Percentiles rank a stretch among this genome's conserved stretches.
Conservation (phyloP, 2,797 vertebrate genomes). For the Pangasius djambal region DNA sequence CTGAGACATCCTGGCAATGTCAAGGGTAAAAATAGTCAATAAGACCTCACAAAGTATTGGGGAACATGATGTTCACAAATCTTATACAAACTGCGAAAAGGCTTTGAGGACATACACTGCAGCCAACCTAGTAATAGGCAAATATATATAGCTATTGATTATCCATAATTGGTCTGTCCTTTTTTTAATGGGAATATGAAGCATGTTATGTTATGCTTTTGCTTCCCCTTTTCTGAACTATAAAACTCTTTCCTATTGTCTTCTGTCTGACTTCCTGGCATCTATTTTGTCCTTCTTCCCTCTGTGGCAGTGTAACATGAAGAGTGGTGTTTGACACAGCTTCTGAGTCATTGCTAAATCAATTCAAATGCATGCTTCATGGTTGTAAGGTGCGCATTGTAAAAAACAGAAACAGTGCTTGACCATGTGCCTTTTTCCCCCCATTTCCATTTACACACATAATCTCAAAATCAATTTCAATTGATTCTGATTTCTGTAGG, state of each 20-base stretch:
- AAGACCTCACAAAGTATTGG: slow-evolving; percentile 17
- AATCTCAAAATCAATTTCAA: slow-evolving; percentile 59
- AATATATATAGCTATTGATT: slow-evolving; percentile 34
- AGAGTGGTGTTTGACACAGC: slow-evolving; percentile 38
- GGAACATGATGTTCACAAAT: slow-evolving; percentile 34
- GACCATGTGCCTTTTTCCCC: slow-evolving; percentile 41
- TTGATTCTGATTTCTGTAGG: slow-evolving; percentile 45
- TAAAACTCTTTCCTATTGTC: slow-evolving; percentile 30
- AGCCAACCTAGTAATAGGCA: slow-evolving; percentile 23
- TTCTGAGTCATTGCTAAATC: slow-evolving; percentile 51
- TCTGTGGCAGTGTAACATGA: slow-evolving; percentile 23
- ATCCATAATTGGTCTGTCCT: slow-evolving; percentile 33
- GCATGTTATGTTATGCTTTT: slow-evolving; percentile 17
- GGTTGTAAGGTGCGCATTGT: slow-evolving; percentile 23
- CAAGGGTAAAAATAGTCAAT: slow-evolving; percentile 19
- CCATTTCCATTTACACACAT: slow-evolving; percentile 56
- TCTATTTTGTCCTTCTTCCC: slow-evolving; percentile 37
- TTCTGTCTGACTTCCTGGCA: background rate
- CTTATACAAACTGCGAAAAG: slow-evolving; percentile 37
- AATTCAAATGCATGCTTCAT: slow-evolving; percentile 46
- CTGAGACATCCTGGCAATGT: background rate
- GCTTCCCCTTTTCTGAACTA: slow-evolving; percentile 23
- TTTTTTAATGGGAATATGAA: slow-evolving; percentile 38
- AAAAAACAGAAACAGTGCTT: slow-evolving; percentile 39
- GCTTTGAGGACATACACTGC: slow-evolving; percentile 20